Conservation (phyloP, 1,140 invertebrate genomes). For the Trachymyrmex cornetzi region DNA sequence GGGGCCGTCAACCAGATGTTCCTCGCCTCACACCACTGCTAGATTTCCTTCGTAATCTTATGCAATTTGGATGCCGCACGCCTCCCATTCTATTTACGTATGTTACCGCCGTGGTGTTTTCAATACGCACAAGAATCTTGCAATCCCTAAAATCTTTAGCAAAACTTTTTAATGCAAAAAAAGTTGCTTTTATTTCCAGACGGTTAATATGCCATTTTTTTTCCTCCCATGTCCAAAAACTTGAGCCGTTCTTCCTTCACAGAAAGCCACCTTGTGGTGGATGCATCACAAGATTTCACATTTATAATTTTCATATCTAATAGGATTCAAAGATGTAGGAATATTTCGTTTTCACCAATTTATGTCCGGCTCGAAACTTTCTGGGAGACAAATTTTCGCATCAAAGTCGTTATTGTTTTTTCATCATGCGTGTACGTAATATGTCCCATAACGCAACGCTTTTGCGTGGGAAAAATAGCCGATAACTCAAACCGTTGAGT, state of each 20-base stretch:
- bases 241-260: not conserved
- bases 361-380: too few relatives aligned
- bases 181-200: not conserved
- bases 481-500: too few relatives aligned
- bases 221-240: not conserved
- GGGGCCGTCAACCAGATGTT: not conserved
- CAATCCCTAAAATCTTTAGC: not conserved
- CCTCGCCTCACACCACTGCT: not conserved
- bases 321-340: not conserved
- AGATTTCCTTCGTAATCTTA: not conserved
- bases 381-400: too few relatives aligned
- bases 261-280: not conserved
- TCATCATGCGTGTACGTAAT: too few relatives aligned
- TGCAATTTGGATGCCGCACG: not conserved
- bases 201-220: not conserved
- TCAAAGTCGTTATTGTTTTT: too few relatives aligned
- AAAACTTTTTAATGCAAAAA: not conserved
- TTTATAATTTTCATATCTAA: not conserved
- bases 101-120: not conserved
- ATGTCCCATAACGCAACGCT: too few relatives aligned
- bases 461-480: too few relatives aligned
- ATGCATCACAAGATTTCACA: not conserved
- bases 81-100: not conserved
- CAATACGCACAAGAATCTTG: not conserved
- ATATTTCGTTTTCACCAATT: not conserved